Conservation (phyloP, 2,797 vertebrate genomes). For the Sciaenops ocellatus region DNA sequence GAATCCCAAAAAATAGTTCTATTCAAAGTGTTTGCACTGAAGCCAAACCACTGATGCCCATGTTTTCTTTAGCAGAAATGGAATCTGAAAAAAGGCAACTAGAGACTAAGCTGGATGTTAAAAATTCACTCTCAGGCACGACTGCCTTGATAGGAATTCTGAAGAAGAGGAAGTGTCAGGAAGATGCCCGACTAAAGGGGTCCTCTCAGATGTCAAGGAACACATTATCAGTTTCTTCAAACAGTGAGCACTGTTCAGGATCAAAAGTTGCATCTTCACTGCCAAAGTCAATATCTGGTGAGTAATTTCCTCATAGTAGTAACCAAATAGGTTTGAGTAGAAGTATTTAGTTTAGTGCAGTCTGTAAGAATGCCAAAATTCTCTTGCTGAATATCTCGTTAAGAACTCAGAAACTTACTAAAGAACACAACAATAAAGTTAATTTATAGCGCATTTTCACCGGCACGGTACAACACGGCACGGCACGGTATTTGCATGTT, state of each 20-base stretch:
- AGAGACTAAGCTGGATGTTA: slow-evolving; percentile 88
- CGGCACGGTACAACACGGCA: too few species aligned
- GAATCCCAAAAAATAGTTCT: slow-evolving; percentile 86
- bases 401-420: too few species aligned
- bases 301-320: slow-evolving; percentile 59
- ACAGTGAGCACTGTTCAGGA: slow-evolving; percentile 90
- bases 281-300: slow-evolving; percentile 92
- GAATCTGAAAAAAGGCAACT: slow-evolving; percentile 88
- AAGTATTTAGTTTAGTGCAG: neutral
- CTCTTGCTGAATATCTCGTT: neutral
- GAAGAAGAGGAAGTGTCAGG: slow-evolving; percentile 96
- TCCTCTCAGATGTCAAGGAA: slow-evolving; percentile 91
- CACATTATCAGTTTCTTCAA: slow-evolving; percentile 88
- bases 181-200: slow-evolving; percentile 91
- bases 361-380: neutral
- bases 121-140: slow-evolving; percentile 90
- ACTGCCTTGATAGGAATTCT: slow-evolving; percentile 97
- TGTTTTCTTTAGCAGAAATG: slow-evolving; percentile 82
- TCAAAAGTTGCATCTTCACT: slow-evolving; percentile 91
- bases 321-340: neutral
- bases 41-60: slow-evolving; percentile 87
- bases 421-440: too few species aligned
- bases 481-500: too few species aligned
- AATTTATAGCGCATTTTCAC: too few species aligned
- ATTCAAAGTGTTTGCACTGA: slow-evolving; percentile 90